Evolutionary conservation across 2,113 vertebrate species (phyloP).

Genomic region (Neodontobutis hainanensis): DNA sequence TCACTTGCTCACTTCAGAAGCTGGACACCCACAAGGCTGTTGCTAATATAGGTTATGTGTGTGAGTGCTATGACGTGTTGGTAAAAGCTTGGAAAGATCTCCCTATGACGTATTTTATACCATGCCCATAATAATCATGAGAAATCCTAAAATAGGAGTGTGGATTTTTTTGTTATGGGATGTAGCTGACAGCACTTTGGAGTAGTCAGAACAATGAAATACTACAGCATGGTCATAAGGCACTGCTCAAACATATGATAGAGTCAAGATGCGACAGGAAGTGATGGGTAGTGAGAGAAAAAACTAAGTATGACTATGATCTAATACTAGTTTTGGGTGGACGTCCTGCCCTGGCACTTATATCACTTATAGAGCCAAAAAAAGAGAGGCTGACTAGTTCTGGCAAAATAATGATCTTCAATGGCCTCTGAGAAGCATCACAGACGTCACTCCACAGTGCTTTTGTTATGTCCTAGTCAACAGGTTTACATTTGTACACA

Average conservation of each 20-base stretch:
- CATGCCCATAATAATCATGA: constrained; percentile 57
- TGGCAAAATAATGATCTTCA: too few species aligned
- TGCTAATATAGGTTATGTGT: constrained; percentile 63
- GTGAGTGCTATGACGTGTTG: constrained; percentile 43
- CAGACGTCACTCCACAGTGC: too few species aligned
- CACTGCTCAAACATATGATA: constrained; percentile 1
- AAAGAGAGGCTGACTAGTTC: too few species aligned
- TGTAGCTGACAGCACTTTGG: constrained; percentile 1
- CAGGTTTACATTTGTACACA: too few species aligned
- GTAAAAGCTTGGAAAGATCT: constrained; percentile 33
- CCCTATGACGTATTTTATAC: constrained; percentile 66
- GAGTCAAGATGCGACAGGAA: background rate
- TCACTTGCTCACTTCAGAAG: constrained; percentile 39
- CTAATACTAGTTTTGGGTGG: background rate
- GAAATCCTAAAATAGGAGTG: constrained; percentile 51
- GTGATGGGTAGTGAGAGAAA: background rate
- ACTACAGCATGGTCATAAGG: constrained; percentile 3
- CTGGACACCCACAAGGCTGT: constrained; percentile 53
- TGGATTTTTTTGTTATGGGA: constrained; percentile 25
- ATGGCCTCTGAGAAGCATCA: too few species aligned
- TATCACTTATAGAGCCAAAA: too few species aligned
- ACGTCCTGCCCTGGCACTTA: background rate
- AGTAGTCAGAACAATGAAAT: constrained; percentile 8
- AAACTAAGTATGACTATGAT: background rate
- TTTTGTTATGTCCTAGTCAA: too few species aligned